Percentiles rank a stretch among this genome's conserved stretches.
These are phyloP conservation scores for Pipistrellus pipistrellus DNA, from an alignment of 2,797 vertebrate species.

Conservation along the genomic window DNA sequence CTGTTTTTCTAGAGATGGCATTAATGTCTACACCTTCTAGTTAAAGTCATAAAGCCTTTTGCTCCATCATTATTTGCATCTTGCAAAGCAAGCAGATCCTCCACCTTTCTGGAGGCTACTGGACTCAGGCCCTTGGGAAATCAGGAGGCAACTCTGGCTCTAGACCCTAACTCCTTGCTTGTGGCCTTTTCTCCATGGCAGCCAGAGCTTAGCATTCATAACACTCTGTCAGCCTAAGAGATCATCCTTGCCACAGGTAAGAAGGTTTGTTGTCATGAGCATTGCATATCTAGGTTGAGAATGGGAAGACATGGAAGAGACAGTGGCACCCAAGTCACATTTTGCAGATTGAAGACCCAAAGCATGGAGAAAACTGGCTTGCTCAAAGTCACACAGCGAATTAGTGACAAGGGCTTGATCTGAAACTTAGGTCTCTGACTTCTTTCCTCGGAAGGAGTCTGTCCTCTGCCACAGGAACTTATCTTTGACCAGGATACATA, in stretches of 20 bases:
- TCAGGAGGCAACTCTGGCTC: background rate
- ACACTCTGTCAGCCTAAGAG: background rate
- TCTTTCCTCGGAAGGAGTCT: background rate
- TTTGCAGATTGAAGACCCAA: background rate
- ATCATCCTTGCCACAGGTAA: background rate
- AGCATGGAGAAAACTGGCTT: background rate
- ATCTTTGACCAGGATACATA: background rate
- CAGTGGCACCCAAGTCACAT: background rate
- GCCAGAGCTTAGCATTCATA: background rate
- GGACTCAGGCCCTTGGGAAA: background rate
- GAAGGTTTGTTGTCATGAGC: background rate
- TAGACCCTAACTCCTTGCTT: background rate
- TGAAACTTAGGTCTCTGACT: background rate
- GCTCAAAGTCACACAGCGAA: background rate
- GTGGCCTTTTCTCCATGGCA: background rate
- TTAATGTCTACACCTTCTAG: slow-evolving; percentile 48
- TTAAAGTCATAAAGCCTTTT: slow-evolving; percentile 12
- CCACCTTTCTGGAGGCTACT: background rate
- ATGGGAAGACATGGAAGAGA: background rate
- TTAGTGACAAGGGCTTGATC: background rate
- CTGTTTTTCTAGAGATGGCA: slow-evolving; percentile 38
- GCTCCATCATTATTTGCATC: background rate
- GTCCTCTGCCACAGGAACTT: background rate
- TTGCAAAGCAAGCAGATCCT: background rate
- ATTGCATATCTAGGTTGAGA: background rate